Percentiles rank a stretch among this genome's conserved stretches.
Conservation (phyloP, 2,888 invertebrate genomes). For the Heliconius ismenius region DNA sequence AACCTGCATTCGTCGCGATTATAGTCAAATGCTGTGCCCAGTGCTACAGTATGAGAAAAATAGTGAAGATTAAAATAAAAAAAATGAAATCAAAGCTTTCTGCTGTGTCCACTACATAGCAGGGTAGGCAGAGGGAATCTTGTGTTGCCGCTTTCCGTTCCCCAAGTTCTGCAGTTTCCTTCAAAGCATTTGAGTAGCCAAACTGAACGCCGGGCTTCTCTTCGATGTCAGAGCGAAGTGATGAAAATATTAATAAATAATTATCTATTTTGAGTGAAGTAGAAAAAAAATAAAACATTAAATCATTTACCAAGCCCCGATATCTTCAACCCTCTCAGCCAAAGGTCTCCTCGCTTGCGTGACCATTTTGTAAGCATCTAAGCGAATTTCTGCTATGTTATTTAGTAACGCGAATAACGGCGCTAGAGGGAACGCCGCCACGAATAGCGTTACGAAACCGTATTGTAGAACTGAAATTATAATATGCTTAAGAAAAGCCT, state of each 20-base stretch:
- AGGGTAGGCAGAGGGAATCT: not conserved
- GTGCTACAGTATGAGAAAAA: no score
- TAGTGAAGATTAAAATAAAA: no score
- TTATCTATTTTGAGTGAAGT: not conserved
- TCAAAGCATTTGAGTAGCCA: not conserved
- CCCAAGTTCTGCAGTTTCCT: not conserved
- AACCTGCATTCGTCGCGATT: no score
- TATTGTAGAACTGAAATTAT: conserved; percentile 92
- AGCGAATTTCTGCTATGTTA: conserved; percentile 95
- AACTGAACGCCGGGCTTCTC: not conserved
- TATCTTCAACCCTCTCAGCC: conserved; percentile 94
- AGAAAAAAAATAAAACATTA: not conserved
- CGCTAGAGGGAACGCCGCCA: conserved; percentile 97
- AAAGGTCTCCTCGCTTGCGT: conserved; percentile 94
- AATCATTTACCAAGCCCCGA: conserved; percentile 88
- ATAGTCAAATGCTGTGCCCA: no score
- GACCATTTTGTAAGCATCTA: conserved; percentile 99
- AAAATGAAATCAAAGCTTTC: no score
- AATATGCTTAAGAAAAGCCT: no score
- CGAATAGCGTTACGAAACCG: conserved; percentile 98
- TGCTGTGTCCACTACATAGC: not conserved
- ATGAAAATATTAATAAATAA: no score
- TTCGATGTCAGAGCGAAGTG: not conserved
- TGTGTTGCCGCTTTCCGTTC: not conserved
- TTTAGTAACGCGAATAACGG: conserved; percentile 97